Conservation (phyloP, 2,797 vertebrate species). For the Cebuella pygmaea region DNA sequence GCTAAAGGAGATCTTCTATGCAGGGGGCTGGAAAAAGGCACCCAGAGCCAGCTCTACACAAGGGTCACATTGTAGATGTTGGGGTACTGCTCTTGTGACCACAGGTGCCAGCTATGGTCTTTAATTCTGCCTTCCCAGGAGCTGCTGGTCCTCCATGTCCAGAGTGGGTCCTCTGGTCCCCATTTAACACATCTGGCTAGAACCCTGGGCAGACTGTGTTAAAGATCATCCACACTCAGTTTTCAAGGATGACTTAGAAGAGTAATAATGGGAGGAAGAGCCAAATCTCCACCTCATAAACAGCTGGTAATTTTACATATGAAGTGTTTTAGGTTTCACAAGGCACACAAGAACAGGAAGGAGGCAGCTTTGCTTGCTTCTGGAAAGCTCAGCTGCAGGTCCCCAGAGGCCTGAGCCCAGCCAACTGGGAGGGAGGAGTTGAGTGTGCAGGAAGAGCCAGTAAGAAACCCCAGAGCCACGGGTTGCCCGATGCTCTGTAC, state of each 20-base stretch:
- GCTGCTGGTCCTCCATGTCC: neutral
- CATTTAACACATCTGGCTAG: neutral
- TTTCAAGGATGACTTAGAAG: neutral
- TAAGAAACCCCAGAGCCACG: neutral
- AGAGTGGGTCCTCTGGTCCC: neutral
- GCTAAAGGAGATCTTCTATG: neutral
- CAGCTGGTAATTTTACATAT: neutral
- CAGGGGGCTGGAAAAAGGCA: too few relatives aligned
- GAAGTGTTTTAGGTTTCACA: neutral
- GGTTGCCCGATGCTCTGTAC: neutral
- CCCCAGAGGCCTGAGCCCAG: neutral
- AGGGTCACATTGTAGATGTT: neutral
- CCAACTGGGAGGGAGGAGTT: neutral
- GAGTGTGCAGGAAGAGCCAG: neutral
- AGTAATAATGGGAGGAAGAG: neutral
- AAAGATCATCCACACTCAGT: neutral
- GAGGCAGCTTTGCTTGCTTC: neutral
- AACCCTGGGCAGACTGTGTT: neutral
- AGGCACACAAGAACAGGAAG: neutral
- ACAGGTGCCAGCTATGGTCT: neutral
- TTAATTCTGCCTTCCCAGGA: neutral
- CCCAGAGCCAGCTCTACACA: neutral
- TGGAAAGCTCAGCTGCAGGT: neutral
- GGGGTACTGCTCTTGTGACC: neutral
- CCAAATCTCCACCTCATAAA: neutral